Evolutionary conservation across 2,888 invertebrate species (phyloP), one percentile per base, ranked within the genome.

Genomic region (Gortyna flavago): DNA sequence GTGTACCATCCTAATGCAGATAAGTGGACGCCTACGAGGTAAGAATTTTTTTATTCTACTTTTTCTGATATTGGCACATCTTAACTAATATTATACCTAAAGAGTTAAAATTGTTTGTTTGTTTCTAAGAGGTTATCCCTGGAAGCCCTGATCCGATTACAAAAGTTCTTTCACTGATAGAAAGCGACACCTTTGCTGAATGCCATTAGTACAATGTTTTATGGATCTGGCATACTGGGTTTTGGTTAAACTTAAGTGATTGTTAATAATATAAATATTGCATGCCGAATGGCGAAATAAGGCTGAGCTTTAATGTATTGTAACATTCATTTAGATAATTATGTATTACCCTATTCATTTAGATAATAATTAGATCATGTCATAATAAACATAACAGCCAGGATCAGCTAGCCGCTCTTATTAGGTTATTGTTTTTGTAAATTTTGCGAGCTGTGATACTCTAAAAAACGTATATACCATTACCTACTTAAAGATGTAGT

Each of bases 1-100:
- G 97, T 98, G 64, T 98, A 97, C 92, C 98, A 99, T 94, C 99
- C 99, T 0, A 97, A 97, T 85, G 97, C 98, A 72, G 98, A 98
- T 87, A 98, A 97, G 90, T 99, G 99, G 99, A 99, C 99, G 73
- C 99, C 99, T 13, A 99, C 99, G 32, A 98, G 98, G 98, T 98
- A 6, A 74, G 38, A 16, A 21, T 9, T 2, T 9, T 16, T 29
- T 9, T 6, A n/a, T 35, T 54, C 9, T 66, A n/a, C 5, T 6
- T 44, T 29, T 38, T n/a, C 4, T 38, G 16, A 8, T 62, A 41
- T 9, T 41, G 5, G 44, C 44, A 44, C 44, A 44, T 16, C 16
- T 0, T 16, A 16, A 44, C 16, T 16, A 44, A 44, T 44, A 44
- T n/a, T n/a, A 13, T 21, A 21, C 48, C 0, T n/a, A 11, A n/a